Evolutionary conservation across 2,888 invertebrate species (phyloP).

Genomic region (Ormyrus labotus): DNA sequence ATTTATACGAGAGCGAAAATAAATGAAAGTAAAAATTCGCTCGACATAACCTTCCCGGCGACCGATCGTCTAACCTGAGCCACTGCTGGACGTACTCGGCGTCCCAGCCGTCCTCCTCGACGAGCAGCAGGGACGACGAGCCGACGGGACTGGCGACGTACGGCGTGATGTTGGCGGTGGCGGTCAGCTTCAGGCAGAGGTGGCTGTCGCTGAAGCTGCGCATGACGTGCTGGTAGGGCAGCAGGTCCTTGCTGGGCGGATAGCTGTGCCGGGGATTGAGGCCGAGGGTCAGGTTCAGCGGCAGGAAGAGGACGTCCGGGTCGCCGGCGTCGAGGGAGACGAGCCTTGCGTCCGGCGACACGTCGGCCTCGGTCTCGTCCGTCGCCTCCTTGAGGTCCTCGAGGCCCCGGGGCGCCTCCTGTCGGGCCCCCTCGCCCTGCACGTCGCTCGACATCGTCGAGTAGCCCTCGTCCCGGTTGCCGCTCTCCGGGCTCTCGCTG

Average conservation of each 20-base stretch:
- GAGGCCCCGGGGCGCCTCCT: constrained; percentile 79
- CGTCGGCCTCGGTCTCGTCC: constrained; percentile 82
- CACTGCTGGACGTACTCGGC: constrained; percentile 87
- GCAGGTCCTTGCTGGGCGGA: constrained; percentile 82
- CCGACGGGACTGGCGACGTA: constrained; percentile 56
- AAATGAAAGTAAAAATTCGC: background rate
- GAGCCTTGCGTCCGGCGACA: constrained; percentile 75
- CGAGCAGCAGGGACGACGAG: constrained; percentile 70
- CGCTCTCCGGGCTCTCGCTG: constrained; percentile 86
- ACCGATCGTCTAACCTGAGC: constrained; percentile 82
- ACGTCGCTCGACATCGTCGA: constrained; percentile 91
- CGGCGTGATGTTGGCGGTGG: constrained; percentile 70
- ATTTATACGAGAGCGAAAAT: constrained; percentile 1
- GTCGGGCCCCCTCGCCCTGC: constrained; percentile 82
- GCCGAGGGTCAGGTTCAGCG: constrained; percentile 81
- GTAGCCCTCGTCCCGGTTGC: constrained; percentile 88
- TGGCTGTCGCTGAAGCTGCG: constrained; percentile 86
- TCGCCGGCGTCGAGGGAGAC: constrained; percentile 80
- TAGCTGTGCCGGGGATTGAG: constrained; percentile 83
- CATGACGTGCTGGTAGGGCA: constrained; percentile 85
- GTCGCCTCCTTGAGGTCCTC: constrained; percentile 86
- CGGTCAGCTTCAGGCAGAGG: constrained; percentile 83
- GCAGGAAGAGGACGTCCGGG: constrained; percentile 83
- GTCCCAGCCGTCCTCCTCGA: constrained; percentile 78
- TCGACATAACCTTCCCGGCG: too few relatives aligned